Evolutionary conservation across 2,888 invertebrate genomes (phyloP).

Genomic region (Morpho helenor): DNA sequence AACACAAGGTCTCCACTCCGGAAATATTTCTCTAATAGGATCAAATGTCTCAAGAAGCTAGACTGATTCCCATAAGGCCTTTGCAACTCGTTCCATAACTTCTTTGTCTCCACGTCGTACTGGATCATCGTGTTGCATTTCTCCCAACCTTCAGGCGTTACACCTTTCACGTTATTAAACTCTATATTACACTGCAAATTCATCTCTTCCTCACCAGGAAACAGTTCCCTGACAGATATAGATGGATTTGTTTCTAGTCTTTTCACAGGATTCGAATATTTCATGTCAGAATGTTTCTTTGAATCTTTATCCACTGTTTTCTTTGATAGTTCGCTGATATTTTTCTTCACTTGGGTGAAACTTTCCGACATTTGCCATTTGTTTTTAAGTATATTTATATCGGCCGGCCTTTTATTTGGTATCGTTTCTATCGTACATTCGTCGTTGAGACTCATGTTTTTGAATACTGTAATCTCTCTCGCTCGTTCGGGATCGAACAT

Average conservation of each 20-base stretch:
- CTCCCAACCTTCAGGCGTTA: slow-evolving; percentile 92
- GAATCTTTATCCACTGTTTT: slow-evolving; percentile 60
- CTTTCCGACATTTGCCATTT: slow-evolving; percentile 76
- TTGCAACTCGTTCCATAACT: slow-evolving; percentile 89
- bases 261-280: slow-evolving; percentile 81
- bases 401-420: slow-evolving; percentile 67
- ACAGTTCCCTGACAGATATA: slow-evolving; percentile 89
- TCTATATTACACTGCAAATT: slow-evolving; percentile 87
- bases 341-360: slow-evolving; percentile 72
- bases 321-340: slow-evolving; percentile 68
- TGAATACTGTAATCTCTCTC: slow-evolving; percentile 46
- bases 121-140: slow-evolving; percentile 88
- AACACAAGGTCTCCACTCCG: slow-evolving; percentile 88
- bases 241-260: slow-evolving; percentile 87
- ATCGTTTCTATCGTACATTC: slow-evolving; percentile 80
- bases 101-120: slow-evolving; percentile 89
- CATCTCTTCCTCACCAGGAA: slow-evolving; percentile 91
- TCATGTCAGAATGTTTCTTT: slow-evolving; percentile 59
- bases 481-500: slow-evolving; percentile 45
- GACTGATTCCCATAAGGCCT: slow-evolving; percentile 93
- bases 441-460: slow-evolving; percentile 75
- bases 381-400: slow-evolving; percentile 71
- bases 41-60: slow-evolving; percentile 89
- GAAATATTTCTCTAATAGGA: slow-evolving; percentile 90
- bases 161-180: slow-evolving; percentile 83